Percentiles rank a stretch among this genome's conserved stretches.
These are phyloP conservation scores for Protosalanx chinensis DNA, from an alignment of 2,797 vertebrate genomes.

Conservation along the genomic window DNA sequence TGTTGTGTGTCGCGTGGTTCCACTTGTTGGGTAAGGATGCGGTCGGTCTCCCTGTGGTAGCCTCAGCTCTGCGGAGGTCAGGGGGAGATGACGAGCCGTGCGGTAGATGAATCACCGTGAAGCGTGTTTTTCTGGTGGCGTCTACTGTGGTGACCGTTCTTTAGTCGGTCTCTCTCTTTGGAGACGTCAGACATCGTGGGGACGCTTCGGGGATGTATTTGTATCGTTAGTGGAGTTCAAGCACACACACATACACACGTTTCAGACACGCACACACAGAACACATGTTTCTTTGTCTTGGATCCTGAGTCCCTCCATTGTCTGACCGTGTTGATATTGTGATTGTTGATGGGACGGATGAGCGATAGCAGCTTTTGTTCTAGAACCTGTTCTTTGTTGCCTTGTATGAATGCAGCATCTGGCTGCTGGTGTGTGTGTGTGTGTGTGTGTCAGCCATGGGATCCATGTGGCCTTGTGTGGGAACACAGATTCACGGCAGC, in stretches of 20 bases:
- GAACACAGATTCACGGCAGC: background rate
- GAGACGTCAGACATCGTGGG: background rate
- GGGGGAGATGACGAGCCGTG: background rate
- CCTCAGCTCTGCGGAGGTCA: background rate
- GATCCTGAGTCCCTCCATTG: background rate
- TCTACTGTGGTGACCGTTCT: background rate
- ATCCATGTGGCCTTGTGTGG: background rate
- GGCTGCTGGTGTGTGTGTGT: constrained; percentile 4
- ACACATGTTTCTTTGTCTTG: background rate
- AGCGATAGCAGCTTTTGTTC: background rate
- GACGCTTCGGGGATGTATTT: background rate
- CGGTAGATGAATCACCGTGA: too few relatives aligned
- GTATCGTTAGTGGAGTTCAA: background rate
- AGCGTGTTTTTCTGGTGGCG: background rate
- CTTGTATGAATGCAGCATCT: background rate
- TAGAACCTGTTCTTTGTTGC: background rate
- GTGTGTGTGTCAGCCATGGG: background rate
- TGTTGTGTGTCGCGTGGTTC: background rate
- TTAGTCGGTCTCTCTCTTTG: background rate
- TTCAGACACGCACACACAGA: background rate
- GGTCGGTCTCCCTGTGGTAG: background rate
- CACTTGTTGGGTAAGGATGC: background rate
- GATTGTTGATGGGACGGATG: background rate
- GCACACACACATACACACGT: background rate
- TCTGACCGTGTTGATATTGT: background rate